Evolutionary conservation across 1,140 invertebrate species (phyloP), one percentile per base, ranked within the genome.

Genomic region (Papilio glaucus): DNA sequence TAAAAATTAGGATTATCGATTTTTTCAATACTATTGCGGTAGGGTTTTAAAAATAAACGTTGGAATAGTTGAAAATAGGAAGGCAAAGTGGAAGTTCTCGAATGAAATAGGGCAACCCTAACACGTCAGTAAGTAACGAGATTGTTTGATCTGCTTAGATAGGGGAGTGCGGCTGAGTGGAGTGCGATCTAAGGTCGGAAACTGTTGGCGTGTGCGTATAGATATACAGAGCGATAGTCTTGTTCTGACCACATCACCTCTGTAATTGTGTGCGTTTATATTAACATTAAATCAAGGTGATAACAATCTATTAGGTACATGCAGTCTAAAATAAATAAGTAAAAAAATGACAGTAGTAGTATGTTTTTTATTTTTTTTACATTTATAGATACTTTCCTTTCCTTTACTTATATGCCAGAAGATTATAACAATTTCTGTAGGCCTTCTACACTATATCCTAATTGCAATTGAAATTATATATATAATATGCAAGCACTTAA

Each of bases 61-160:
- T 24, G 49, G 45, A 9, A 21, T 26, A 57, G 49, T n/a, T n/a
- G n/a, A n/a, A n/a, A n/a, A n/a, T n/a, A n/a, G n/a, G n/a, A n/a
- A 1, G 12, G 18, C 49, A 57, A 57, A 57, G 21, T 24, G 49
- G 49, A 57, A 57, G 49, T 8, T 57, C 49, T 18, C 12, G 21
- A 57, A 57, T 57, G 21, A 24, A 33, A 33, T 33, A 33, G 49
- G 49, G 21, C 49, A 57, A 57, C 18, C 49, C 37, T 41, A 21
- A 65, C 60, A 33, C 62, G 9, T 24, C 33, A 63, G 62, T 65
- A 41, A 65, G 37, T 39, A 38, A 39, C 37, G 29, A 37, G 15
- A 65, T 38, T 65, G 37, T 65, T 39, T 38, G 62, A 65, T 65
- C 62, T 65, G 62, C 15, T 65, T 39, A 63, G 62, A 39, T 65